Evolutionary conservation across 2,888 invertebrate genomes (phyloP).

Genomic region (Leptinotarsa tumamoca): DNA sequence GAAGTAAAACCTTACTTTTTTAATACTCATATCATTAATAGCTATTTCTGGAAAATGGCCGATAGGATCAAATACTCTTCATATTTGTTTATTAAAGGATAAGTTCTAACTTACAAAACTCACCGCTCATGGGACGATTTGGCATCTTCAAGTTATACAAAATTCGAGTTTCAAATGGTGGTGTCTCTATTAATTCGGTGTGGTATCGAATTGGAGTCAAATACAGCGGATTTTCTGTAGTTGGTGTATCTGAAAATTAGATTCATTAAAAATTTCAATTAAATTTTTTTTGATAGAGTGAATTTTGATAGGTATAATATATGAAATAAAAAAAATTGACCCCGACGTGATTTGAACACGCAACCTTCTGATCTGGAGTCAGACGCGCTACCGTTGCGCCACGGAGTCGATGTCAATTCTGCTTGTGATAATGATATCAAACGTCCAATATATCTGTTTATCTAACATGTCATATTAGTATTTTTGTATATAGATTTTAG

Average conservation of each 20-base stretch:
- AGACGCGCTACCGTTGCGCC: conserved; percentile 98
- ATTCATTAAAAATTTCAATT: not conserved
- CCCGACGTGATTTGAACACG: conserved; percentile 98
- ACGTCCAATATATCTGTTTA: not conserved
- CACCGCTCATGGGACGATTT: conserved; percentile 27
- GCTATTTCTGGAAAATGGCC: too few species aligned
- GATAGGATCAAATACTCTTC: too few species aligned
- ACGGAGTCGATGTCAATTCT: conserved; percentile 75
- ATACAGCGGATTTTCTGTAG: conserved; percentile 66
- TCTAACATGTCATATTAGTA: too few species aligned
- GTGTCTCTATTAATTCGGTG: conserved; percentile 16
- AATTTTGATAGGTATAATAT: not conserved
- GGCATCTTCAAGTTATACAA: conserved; percentile 22
- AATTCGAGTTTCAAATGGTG: conserved; percentile 32
- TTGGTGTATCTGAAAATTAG: conserved; percentile 67
- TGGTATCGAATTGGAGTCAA: conserved; percentile 42
- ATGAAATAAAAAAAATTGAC: conserved; percentile 69
- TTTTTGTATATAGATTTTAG: too few species aligned
- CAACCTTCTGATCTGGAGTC: conserved; percentile 98
- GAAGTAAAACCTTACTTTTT: too few species aligned
- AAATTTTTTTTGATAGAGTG: not conserved
- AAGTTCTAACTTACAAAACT: conserved; percentile 1
- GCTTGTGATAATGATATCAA: not conserved
- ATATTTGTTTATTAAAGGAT: not conserved
- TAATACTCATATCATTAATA: too few species aligned